These are phyloP conservation scores for Phytoseiulus persimilis DNA, from an alignment of 2,888 invertebrate species.

Conservation along the genomic window DNA sequence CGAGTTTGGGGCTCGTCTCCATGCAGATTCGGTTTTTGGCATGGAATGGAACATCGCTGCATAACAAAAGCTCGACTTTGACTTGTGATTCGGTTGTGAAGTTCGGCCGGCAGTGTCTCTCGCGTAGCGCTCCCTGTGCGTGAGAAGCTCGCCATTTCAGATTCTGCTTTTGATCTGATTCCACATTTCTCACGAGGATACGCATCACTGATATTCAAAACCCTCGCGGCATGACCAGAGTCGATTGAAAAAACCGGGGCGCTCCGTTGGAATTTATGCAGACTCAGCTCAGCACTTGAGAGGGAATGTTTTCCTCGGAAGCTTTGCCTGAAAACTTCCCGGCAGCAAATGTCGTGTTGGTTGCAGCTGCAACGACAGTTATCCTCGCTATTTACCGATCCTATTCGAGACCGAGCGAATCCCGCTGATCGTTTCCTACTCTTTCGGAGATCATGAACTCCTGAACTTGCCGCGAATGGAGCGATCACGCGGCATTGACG, in stretches of 20 bases:
- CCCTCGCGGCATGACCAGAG: background rate
- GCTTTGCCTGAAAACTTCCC: too few relatives aligned
- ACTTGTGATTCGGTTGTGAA: background rate
- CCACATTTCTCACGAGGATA: background rate
- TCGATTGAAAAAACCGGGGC: background rate
- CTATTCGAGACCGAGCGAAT: too few relatives aligned
- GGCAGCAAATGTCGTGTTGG: too few relatives aligned
- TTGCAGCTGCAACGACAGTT: too few relatives aligned
- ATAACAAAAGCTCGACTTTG: background rate
- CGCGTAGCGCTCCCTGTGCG: background rate
- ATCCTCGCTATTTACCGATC: too few relatives aligned
- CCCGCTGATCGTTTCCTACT: too few relatives aligned
- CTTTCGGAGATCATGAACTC: too few relatives aligned
- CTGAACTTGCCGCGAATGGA: too few relatives aligned
- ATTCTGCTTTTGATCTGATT: background rate
- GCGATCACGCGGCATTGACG: too few relatives aligned
- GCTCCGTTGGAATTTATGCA: background rate
- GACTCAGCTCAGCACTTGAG: background rate
- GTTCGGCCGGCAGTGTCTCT: background rate
- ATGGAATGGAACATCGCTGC: background rate
- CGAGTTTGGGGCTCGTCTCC: background rate
- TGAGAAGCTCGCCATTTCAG: background rate
- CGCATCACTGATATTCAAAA: background rate
- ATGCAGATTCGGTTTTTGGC: background rate
- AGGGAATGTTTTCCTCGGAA: too few relatives aligned